Evolutionary conservation across 23 tunicate genomes (phyloP).

Genomic region (Corella eumyota): DNA sequence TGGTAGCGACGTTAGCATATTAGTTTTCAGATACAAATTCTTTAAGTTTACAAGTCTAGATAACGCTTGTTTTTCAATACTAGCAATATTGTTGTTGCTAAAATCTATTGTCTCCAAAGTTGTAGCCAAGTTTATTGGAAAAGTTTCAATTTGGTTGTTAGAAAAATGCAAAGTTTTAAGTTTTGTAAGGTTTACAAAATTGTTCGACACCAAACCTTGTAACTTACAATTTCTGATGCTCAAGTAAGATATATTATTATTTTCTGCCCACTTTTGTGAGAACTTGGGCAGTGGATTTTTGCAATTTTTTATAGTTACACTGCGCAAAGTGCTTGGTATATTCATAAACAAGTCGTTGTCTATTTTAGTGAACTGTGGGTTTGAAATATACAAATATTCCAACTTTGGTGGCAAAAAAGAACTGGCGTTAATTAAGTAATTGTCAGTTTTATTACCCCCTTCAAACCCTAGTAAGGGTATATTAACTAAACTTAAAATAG

Average conservation of each 20-base stretch:
- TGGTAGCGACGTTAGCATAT: constrained; percentile 13
- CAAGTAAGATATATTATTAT: no score
- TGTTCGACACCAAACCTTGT: not conserved
- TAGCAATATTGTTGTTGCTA: not conserved
- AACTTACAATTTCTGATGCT: no score
- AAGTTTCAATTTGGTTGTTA: not conserved
- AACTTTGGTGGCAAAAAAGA: constrained; percentile 1
- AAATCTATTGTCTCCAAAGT: not conserved
- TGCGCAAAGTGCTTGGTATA: not conserved
- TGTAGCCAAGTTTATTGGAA: not conserved
- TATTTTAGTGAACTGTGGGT: not conserved
- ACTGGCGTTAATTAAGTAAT: no score
- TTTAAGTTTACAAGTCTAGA: constrained; percentile 4
- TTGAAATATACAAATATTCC: not conserved
- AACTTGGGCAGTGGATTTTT: not conserved
- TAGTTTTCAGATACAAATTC: constrained; percentile 6
- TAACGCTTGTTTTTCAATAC: not conserved
- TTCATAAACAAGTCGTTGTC: not conserved
- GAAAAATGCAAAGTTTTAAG: not conserved
- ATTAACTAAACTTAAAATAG: not conserved
- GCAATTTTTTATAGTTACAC: not conserved
- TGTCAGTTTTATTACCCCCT: not conserved
- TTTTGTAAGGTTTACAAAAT: not conserved
- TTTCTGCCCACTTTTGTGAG: no score
- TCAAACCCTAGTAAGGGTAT: not conserved